Base-by-base conservation (phyloP, 2,888 invertebrate species). In the Stegana nigrithorax region DNA sequence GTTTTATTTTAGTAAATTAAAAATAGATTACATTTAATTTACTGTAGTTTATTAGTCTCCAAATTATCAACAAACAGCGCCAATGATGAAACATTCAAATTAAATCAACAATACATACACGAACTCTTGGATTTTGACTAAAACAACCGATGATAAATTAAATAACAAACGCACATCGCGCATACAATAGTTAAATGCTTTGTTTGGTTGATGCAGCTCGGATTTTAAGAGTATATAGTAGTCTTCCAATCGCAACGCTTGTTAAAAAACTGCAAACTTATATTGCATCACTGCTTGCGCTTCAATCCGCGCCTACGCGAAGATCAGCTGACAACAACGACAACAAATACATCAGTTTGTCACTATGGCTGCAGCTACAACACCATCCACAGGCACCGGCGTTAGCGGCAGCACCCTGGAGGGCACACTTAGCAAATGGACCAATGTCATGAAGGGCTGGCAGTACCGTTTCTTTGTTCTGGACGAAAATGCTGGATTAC, bases 401-500 rank as follows among this genome's bases (percentile, higher is more conserved):
- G n/a, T n/a, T n/a, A 19, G 42, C 17, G 70, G 73, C 59, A 76
- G 80, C 32, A 80, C 82, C 12, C 71, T 86, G 65, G 86, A 86
- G 70, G 86, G 86, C 50, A 85, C 85, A 1, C 75, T 86, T 25
- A 85, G 84, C 75, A 86, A 86, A 75, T 86, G 86, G 86, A 86
- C 86, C 26, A 86, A 86, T 64, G 85, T 86, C 39, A 85, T 86
- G 85, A 86, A 86, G 68, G 98, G 98, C 73, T 99, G 98, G 98
- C 98, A 99, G 87, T 98, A 97, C 88, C 91, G 98, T 73, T 99
- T 98, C 96, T 99, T 99, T 88, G 98, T 98, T 78, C 87, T 99
- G 78, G 98, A 98, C 87, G 97, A 97, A 86, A 96, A 94, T 87
- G 94, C 96, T 75, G 98, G 97, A 59, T 89, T 98, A 67, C 89